Base-by-base conservation (phyloP, 1,140 invertebrate species). In the Protaetia brevitarsis region DNA sequence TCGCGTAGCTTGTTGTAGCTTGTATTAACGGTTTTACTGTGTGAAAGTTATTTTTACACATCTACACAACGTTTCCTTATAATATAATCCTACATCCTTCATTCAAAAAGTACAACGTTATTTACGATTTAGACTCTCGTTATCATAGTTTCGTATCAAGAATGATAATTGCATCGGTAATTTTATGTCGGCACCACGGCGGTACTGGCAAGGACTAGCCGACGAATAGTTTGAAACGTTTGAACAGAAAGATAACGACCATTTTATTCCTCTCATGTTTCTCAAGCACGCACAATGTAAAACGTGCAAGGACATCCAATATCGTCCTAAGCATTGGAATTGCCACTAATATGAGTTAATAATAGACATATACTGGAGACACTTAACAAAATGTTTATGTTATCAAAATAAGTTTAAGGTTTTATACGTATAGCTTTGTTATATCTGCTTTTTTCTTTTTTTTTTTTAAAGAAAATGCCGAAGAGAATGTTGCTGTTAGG, bases 111-210 rank as follows among this genome's bases (percentile, higher is more conserved):
- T 10, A 7, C 19, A 8, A 51, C 13, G 26, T 51, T 51, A 51
- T 51, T 51, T 51, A 51, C 19, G 41, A 51, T 16, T 51, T 51
- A 23, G 26, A 51, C 41, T 51, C 26, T 51, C 26, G 19, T 51
- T 51, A 19, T 51, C 41, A 23, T 19, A 8, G 8, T 19, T 51
- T 7, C 26, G 19, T 26, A 19, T 6, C 16, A 51, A 23, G 41
- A 51, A 51, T 51, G 41, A 51, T 23, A 51, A 51, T 51, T 51
- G 41, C 26, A 51, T 51, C 26, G 41, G 19, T 51, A 51, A 51
- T 51, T 51, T 23, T 23, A 51, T 51, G 41, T 51, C 16, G 41
- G 41, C 11, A 1, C 41, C 26, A 23, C 10, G 41, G 26, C 41
- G 41, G 41, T 51, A 51, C 26, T 8, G 19, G 3, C 26, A 19